Evolutionary conservation across 2,797 vertebrate genomes (phyloP).

Genomic region (Salmo trutta): DNA sequence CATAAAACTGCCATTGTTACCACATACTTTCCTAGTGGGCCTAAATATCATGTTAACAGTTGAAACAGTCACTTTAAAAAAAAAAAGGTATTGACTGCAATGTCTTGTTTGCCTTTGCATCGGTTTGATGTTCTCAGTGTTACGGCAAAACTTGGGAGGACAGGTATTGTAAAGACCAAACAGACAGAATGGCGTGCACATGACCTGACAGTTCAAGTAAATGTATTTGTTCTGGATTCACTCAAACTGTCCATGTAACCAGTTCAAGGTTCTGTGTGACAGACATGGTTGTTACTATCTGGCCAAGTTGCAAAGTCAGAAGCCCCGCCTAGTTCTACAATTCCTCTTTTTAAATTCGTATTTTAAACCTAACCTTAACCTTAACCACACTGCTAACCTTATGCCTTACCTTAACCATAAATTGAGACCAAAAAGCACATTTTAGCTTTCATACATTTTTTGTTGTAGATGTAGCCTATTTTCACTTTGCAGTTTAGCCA

Average conservation of each 20-base stretch:
- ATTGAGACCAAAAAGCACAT: too few species aligned
- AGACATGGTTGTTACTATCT: not conserved
- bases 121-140: not conserved
- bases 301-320: too few species aligned
- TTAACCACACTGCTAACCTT: too few species aligned
- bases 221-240: not conserved
- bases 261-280: not conserved
- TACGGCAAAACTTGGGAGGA: not conserved
- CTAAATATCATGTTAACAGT: not conserved
- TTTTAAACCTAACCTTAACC: not conserved
- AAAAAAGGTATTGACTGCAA: not conserved
- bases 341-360: not conserved
- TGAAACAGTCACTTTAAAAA: not conserved
- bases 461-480: too few species aligned
- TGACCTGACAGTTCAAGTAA: not conserved
- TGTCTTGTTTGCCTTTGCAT: not conserved
- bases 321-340: too few species aligned
- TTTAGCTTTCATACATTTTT: too few species aligned
- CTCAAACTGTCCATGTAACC: not conserved
- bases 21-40: not conserved
- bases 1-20: not conserved
- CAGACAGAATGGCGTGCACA: not conserved
- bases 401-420: too few species aligned
- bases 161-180: not conserved
- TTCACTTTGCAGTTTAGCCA: too few species aligned